Evolutionary conservation across 2,113 vertebrate genomes (phyloP).

Genomic region (Kryptolebias marmoratus): DNA sequence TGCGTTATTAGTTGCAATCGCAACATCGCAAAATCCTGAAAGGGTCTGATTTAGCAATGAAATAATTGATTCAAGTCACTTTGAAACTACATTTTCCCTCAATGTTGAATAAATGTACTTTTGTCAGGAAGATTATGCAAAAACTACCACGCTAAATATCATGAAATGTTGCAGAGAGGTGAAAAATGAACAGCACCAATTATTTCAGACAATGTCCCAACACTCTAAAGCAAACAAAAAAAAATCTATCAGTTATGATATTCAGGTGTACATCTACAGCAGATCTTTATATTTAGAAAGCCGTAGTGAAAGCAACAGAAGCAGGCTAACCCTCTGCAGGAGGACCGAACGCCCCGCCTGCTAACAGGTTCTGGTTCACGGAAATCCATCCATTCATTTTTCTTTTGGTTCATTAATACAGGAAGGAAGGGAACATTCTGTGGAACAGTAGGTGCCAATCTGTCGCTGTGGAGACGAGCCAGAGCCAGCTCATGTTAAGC

Average conservation of each 20-base stretch:
- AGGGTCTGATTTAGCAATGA: too few relatives aligned
- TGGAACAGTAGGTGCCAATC: constrained; percentile 74
- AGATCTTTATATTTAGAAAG: not conserved
- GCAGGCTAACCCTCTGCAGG: constrained; percentile 32
- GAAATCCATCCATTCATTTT: constrained; percentile 62
- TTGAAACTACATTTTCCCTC: too few relatives aligned
- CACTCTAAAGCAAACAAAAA: not conserved
- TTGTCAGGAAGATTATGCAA: not conserved
- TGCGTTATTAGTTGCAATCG: too few relatives aligned
- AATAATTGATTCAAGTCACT: too few relatives aligned
- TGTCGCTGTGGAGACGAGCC: constrained; percentile 74
- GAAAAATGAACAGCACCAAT: not conserved
- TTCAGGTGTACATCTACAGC: not conserved
- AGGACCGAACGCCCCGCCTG: constrained; percentile 8
- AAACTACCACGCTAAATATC: not conserved
- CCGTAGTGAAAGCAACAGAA: not conserved
- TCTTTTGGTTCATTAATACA: constrained; percentile 61
- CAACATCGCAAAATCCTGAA: too few relatives aligned
- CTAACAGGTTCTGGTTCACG: constrained; percentile 35
- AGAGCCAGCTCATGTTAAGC: constrained; percentile 56
- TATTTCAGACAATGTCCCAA: not conserved
- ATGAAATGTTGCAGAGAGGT: not conserved
- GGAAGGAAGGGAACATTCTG: constrained; percentile 71
- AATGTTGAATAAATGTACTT: too few relatives aligned
- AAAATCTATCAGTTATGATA: not conserved